Evolutionary conservation across 2,888 invertebrate species (phyloP), one percentile per base, ranked within the genome.

Genomic region (Hemaris fuciformis): DNA sequence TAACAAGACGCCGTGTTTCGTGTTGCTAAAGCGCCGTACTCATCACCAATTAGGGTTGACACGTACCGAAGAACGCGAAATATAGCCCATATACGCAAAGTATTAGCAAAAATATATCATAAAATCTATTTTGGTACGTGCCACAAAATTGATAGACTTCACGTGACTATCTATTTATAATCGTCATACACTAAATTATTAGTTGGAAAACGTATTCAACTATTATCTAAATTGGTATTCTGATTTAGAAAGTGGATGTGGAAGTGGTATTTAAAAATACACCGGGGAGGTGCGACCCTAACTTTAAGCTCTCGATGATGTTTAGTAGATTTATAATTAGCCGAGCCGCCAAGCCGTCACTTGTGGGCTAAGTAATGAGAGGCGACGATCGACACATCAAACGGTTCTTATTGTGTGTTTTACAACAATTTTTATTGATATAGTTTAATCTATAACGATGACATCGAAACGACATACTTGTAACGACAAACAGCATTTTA

Each of bases 291-390:
- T 76, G 83, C 88, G 85, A 88, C 89, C 91, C 91, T 87, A 90
- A 85, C 73, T 87, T 87, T 85, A 77, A 85, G 80, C 85, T 85
- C 86, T 86, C 88, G 87, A 88, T 90, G 89, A 89, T 89, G 88
- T 89, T 90, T 88, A 89, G 91, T 86, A 84, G 90, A 90, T 89
- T n/a, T 92, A 92, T 92, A 92, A 92, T 91, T 92, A 91, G 91
- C 88, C 77, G 78, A 79, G 85, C 84, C 84, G 81, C 84, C 81
- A 82, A 83, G 83, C 80, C 78, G 74, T 71, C 68, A 65, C 53
- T 60, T 64, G 66, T 66, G 81, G 79, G 66, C 71, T 57, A 57
- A 45, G 45, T 46, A 43, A 53, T 18, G 27, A 38, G 46, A 10
- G 45, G n/a, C 23, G 41, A 43, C 61, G 38, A 20, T 6, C 31